Conservation (phyloP, 2,113 vertebrate species). For the Hymenochirus boettgeri region DNA sequence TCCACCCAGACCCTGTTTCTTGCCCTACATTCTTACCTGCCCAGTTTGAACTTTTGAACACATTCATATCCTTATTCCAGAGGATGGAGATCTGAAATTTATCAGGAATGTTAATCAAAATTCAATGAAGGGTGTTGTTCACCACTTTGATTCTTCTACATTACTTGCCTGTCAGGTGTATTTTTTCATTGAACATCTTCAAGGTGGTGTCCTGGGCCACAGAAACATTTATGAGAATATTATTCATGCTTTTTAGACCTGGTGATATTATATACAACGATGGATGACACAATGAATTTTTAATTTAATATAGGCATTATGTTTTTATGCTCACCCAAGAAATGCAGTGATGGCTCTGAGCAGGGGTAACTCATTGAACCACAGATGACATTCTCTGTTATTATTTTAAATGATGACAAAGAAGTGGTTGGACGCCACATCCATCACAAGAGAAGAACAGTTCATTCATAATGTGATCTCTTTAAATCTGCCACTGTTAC, state of each 20-base stretch:
- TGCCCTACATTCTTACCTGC: too few species aligned
- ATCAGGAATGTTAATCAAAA: slow-evolving; percentile 55
- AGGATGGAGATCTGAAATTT: slow-evolving; percentile 61
- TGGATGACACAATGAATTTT: too few species aligned
- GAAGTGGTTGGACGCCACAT: slow-evolving; percentile 54
- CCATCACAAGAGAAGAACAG: slow-evolving; percentile 61
- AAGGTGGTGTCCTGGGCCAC: slow-evolving; percentile 38
- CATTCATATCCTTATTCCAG: slow-evolving; percentile 73
- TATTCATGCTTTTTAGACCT: too few species aligned
- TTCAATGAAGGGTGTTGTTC: slow-evolving; percentile 50
- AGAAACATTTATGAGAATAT: background rate
- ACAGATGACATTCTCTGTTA: slow-evolving; percentile 72
- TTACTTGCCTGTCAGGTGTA: slow-evolving; percentile 54
- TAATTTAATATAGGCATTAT: too few species aligned
- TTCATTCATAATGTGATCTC: too few species aligned
- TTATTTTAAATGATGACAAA: slow-evolving; percentile 61
- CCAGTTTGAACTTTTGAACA: slow-evolving; percentile 59
- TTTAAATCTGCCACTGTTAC: too few species aligned
- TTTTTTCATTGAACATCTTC: slow-evolving; percentile 54
- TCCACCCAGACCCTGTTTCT: too few species aligned
- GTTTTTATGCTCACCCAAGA: slow-evolving; percentile 62
- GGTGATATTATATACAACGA: too few species aligned
- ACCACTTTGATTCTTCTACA: slow-evolving; percentile 44
- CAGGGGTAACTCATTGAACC: slow-evolving; percentile 66
- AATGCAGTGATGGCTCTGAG: slow-evolving; percentile 63